These are phyloP conservation scores for Folsomia candida DNA, from an alignment of 2,888 invertebrate species.

Conservation along the genomic window DNA sequence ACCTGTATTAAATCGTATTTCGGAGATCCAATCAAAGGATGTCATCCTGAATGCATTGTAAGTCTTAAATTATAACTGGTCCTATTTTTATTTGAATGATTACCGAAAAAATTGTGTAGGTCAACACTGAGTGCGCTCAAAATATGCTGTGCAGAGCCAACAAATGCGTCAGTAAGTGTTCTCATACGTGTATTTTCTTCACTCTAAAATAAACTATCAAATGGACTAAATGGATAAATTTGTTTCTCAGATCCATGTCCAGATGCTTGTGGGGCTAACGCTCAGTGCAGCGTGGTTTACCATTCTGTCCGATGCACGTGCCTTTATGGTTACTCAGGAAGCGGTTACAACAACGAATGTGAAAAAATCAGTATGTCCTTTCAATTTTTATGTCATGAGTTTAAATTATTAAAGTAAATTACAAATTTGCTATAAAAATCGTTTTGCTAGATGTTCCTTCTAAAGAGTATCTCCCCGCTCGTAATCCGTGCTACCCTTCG, in stretches of 20 bases:
- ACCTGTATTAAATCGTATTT: conserved; percentile 74
- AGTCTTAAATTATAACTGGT: neutral
- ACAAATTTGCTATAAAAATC: neutral
- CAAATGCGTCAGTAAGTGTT: no score
- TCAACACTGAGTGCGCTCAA: conserved; percentile 67
- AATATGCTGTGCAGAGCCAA: neutral
- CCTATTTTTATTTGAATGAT: no score
- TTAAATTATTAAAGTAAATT: no score
- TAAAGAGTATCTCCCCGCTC: neutral
- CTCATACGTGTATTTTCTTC: no score
- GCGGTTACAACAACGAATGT: neutral
- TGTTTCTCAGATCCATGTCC: conserved; percentile 74
- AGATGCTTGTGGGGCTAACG: conserved; percentile 59
- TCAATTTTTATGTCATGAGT: no score
- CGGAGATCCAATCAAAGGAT: conserved; percentile 71
- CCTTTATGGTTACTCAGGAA: neutral
- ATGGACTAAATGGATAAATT: conserved; percentile 76
- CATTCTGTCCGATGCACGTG: conserved; percentile 57
- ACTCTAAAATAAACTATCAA: no score
- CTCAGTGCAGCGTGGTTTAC: conserved; percentile 76
- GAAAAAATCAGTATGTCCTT: neutral
- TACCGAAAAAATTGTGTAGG: neutral
- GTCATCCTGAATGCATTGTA: conserved; percentile 56
- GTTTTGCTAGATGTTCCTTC: neutral
- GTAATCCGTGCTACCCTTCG: neutral